Conservation (phyloP, 2,888 invertebrate species). For the Platerodrilus igneus region DNA sequence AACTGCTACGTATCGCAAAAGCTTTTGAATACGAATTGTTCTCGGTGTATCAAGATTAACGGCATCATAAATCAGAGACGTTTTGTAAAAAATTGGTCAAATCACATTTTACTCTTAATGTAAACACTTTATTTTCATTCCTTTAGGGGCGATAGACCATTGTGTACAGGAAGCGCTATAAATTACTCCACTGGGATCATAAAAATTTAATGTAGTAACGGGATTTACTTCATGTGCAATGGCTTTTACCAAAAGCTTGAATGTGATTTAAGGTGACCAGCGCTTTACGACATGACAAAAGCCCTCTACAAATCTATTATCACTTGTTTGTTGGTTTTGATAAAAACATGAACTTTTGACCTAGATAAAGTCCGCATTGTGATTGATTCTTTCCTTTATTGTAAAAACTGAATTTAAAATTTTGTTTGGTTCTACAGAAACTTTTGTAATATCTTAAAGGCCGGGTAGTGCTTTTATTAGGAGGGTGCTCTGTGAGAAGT, state of each 20-base stretch:
- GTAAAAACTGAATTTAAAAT: slow-evolving; percentile 18
- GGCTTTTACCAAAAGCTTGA: slow-evolving; percentile 14
- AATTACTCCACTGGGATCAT: slow-evolving; percentile 23
- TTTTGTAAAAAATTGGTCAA: no score
- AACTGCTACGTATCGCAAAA: no score
- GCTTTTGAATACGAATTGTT: no score
- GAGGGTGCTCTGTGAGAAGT: no score
- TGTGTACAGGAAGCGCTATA: slow-evolving; percentile 19
- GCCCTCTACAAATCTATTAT: slow-evolving; percentile 19
- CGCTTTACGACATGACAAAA: slow-evolving; percentile 11
- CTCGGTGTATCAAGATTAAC: no score
- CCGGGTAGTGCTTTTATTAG: no score
- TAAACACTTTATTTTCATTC: no score
- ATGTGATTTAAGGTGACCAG: slow-evolving; percentile 8
- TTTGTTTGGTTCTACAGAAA: no score
- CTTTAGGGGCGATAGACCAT: slow-evolving; percentile 11
- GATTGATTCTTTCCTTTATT: slow-evolving; percentile 17
- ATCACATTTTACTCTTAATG: no score
- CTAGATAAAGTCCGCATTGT: slow-evolving; percentile 23
- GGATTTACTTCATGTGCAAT: slow-evolving; percentile 23
- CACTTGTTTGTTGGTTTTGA: slow-evolving; percentile 19
- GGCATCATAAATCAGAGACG: no score
- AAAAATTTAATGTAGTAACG: slow-evolving; percentile 30
- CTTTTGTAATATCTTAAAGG: no score
- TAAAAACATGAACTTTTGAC: slow-evolving; percentile 23